Evolutionary conservation across 2,113 vertebrate genomes (phyloP).

Genomic region (Ceyx melanurus): DNA sequence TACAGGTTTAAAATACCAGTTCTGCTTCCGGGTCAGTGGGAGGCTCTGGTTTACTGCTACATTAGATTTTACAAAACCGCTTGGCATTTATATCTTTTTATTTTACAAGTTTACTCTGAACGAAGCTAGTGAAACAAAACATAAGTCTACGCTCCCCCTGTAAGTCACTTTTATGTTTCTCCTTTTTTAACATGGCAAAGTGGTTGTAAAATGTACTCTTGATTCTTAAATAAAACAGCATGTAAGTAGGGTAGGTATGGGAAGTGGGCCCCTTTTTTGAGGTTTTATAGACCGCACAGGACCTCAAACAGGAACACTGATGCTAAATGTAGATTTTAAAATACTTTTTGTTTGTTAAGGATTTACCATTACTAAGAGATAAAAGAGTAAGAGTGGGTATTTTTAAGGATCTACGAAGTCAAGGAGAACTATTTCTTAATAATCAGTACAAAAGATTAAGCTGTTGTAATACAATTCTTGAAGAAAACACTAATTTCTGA

Average conservation of each 20-base stretch:
- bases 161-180: slow-evolving; percentile 65
- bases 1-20: slow-evolving; percentile 26
- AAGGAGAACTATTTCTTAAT: slow-evolving; percentile 33
- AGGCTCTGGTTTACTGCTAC: slow-evolving; percentile 33
- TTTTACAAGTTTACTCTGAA: slow-evolving; percentile 69
- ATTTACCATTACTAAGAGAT: neutral
- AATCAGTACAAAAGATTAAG: slow-evolving; percentile 42
- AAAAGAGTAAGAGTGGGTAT: slow-evolving; percentile 16
- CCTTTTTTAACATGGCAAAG: slow-evolving; percentile 68
- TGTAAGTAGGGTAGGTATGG: slow-evolving; percentile 60
- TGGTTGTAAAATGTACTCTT: slow-evolving; percentile 62
- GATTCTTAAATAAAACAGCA: slow-evolving; percentile 75
- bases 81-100: slow-evolving; percentile 56
- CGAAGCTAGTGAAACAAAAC: slow-evolving; percentile 65
- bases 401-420: neutral
- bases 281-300: slow-evolving; percentile 71
- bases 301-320: slow-evolving; percentile 57
- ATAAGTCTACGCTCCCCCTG: slow-evolving; percentile 31
- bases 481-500: slow-evolving; percentile 60
- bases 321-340: neutral
- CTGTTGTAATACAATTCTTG: slow-evolving; percentile 51
- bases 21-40: slow-evolving; percentile 21
- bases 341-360: neutral
- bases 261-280: slow-evolving; percentile 61
- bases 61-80: slow-evolving; percentile 62